phyloP scores from a whole-genome alignment of 2,797 vertebrate genomes.

The Artibeus jamaicensis region DNA sequence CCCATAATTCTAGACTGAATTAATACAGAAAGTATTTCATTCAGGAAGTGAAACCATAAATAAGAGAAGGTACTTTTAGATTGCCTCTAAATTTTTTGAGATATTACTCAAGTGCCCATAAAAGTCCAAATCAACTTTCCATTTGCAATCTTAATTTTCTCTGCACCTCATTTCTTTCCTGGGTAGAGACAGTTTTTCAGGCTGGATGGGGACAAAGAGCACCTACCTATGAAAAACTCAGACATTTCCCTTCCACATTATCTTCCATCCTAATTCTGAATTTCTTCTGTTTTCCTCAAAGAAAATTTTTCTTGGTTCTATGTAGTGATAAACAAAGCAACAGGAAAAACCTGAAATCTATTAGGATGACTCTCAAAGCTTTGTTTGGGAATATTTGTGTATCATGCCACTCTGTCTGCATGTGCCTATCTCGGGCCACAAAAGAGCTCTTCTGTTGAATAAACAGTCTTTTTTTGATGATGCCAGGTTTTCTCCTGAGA shows the following conservation, averaged over 20 bases:
- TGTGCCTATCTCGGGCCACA: not conserved
- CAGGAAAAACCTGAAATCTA: not conserved
- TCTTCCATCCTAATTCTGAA: not conserved
- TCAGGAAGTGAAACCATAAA: constrained; percentile 72
- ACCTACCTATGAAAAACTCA: not conserved
- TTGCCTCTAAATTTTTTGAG: constrained; percentile 75
- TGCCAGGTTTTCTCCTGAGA: not conserved
- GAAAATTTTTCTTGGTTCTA: not conserved
- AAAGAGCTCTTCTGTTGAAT: not conserved
- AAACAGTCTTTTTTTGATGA: not conserved
- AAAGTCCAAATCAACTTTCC: constrained; percentile 77
- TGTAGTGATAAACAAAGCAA: not conserved
- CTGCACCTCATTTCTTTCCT: constrained; percentile 67
- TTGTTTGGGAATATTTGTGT: not conserved
- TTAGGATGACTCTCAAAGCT: not conserved
- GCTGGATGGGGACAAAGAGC: not conserved
- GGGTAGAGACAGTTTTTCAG: constrained; percentile 48
- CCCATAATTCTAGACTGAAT: constrained; percentile 81
- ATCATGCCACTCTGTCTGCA: not conserved
- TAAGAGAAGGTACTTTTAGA: constrained; percentile 74
- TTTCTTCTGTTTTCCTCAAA: not conserved
- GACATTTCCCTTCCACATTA: not conserved
- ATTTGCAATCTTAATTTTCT: constrained; percentile 76
- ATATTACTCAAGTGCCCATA: constrained; percentile 66
- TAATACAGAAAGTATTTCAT: constrained; percentile 81